Base-by-base conservation (phyloP, 2,888 invertebrate genomes). In the Meiosimyza decipiens region DNA sequence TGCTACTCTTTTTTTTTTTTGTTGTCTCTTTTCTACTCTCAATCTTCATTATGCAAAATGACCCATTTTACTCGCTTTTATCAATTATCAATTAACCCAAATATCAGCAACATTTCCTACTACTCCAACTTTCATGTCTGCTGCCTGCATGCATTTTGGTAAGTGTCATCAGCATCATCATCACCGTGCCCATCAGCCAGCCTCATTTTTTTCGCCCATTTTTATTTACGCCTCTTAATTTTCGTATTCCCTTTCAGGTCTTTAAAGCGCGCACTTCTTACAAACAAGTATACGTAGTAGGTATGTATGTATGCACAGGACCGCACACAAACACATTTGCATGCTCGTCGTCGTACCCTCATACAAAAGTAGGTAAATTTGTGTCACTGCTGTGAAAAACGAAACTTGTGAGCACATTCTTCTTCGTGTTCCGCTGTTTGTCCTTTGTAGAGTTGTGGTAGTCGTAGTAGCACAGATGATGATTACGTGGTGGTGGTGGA, bases 71-170 rank as follows among this genome's bases (percentile, higher is more conserved):
- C 52, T 9, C 55, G 28, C 40, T 72, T 72, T 72, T 68, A 72
- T 72, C 72, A 72, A 62, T 68, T 69, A 68, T 72, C 72, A 72
- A 72, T 72, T 72, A 72, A 69, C 72, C 69, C 49, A 69, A 69
- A 72, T 69, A 62, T 68, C 55, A 69, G 68, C 63, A 69, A 22
- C 52, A 47, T 54, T 70, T 70, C 54, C 70, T 70, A 52, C 16
- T 16, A 33, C 16, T 16, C 62, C 49, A 50, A 40, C 40, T 40
- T 40, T 40, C 9, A 40, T 40, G 40, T 40, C 40, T 40, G 40
- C 40, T 40, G 40, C 40, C 40, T 40, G 40, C 40, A 40, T 40
- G 40, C 40, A 40, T 40, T 40, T 40, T 40, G 40, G 40, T 40
- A 40, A 9, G 40, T 40, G 40, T 40, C 40, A 40, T 40, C 40